Conservation (phyloP, 1,140 invertebrate species). For the Cephus cinctus region DNA sequence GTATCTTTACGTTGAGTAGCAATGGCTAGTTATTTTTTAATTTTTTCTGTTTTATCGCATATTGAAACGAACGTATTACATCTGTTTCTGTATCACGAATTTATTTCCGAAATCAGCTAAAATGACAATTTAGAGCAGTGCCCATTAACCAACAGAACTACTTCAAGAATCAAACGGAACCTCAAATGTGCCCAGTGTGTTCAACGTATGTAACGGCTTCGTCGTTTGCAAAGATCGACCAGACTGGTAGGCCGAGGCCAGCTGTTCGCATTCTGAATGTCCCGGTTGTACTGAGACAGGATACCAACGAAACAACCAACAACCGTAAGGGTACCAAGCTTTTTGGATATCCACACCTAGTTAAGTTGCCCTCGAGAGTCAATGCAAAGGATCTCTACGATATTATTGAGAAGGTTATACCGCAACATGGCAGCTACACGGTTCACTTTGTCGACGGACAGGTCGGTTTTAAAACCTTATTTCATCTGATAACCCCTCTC, state of each 20-base stretch:
- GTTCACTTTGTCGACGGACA: conserved; percentile 56
- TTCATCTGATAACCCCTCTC: too few species aligned
- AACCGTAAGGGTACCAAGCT: conserved; percentile 55
- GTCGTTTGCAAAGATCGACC: conserved; percentile 46
- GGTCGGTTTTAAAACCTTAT: conserved; percentile 34
- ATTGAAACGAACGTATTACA: too few species aligned
- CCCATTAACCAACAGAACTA: conserved; percentile 45
- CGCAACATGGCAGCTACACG: conserved; percentile 53
- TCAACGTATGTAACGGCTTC: conserved; percentile 28
- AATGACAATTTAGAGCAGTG: conserved; percentile 36
- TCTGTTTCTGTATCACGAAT: too few species aligned
- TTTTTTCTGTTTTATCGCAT: too few species aligned
- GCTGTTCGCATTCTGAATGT: conserved; percentile 58
- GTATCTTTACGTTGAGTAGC: too few species aligned
- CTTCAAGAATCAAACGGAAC: conserved; percentile 43
- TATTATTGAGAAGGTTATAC: conserved; percentile 55
- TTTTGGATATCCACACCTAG: conserved; percentile 62
- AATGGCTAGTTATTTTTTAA: too few species aligned
- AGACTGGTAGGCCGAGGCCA: conserved; percentile 40
- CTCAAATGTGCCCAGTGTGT: conserved; percentile 43
- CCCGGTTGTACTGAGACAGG: conserved; percentile 59
- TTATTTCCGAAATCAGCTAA: conserved; percentile 40
- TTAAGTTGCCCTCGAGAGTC: conserved; percentile 62
- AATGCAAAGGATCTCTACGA: conserved; percentile 57
- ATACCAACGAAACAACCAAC: conserved; percentile 57